Evolutionary conservation across 2,797 vertebrate genomes (phyloP).

Genomic region (Gymnopithys bicolor): DNA sequence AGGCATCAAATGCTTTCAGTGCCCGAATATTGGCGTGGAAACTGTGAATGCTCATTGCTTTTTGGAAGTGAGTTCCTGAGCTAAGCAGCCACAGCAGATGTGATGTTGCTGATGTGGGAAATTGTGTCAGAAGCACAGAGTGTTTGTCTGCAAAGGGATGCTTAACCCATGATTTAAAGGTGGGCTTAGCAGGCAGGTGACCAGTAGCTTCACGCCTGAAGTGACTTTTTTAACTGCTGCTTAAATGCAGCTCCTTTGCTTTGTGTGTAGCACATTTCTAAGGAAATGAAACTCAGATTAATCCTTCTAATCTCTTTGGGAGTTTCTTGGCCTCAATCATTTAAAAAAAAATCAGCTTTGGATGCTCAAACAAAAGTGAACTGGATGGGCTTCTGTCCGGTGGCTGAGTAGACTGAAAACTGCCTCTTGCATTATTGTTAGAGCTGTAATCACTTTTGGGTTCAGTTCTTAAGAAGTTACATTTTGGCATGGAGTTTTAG

Average conservation of each 20-base stretch:
- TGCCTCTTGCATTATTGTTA: background rate
- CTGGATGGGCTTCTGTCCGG: background rate
- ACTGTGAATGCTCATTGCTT: background rate
- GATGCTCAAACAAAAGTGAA: background rate
- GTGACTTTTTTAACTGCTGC: background rate
- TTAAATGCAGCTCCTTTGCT: background rate
- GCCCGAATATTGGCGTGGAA: background rate
- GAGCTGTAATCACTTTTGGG: background rate
- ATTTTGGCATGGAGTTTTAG: background rate
- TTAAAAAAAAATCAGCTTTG: background rate
- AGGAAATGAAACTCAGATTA: slow-evolving; percentile 24
- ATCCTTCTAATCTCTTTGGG: background rate
- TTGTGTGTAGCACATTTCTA: background rate
- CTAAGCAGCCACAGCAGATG: background rate
- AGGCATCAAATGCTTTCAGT: background rate
- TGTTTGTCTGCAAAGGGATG: background rate
- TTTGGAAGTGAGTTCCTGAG: background rate
- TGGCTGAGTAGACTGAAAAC: background rate
- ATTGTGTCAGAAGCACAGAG: background rate
- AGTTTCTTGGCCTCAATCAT: background rate
- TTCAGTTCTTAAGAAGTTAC: background rate
- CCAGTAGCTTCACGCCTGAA: background rate
- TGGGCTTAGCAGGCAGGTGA: background rate
- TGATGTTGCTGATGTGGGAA: background rate
- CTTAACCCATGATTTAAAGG: background rate